phyloP scores from a whole-genome alignment of 2,113 vertebrate species.

The Corynorhinus townsendii region DNA sequence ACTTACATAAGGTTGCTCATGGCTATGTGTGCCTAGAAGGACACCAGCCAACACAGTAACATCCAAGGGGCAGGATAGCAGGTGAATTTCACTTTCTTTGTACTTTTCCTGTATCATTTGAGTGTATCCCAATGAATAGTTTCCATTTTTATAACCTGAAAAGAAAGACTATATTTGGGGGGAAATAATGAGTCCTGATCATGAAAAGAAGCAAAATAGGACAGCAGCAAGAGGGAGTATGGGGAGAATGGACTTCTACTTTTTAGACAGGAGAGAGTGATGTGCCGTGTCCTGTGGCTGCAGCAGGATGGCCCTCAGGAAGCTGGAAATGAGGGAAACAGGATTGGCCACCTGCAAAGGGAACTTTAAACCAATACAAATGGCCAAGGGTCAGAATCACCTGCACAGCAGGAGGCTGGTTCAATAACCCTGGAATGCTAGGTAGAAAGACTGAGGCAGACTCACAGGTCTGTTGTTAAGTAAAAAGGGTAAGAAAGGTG shows the following conservation, averaged over 20 bases:
- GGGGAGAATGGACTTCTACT: background rate
- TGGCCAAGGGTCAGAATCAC: background rate
- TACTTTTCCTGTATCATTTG: background rate
- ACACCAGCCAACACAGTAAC: background rate
- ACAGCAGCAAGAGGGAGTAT: background rate
- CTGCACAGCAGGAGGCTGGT: background rate
- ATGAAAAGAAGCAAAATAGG: conserved; percentile 44
- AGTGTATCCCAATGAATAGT: background rate
- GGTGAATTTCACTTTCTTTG: background rate
- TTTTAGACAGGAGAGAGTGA: background rate
- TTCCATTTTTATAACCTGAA: conserved; percentile 54
- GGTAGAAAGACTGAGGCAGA: background rate
- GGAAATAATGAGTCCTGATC: background rate
- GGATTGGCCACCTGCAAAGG: background rate
- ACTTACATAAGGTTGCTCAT: background rate
- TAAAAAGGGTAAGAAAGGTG: background rate
- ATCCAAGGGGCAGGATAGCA: background rate
- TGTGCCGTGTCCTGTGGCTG: background rate
- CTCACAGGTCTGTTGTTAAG: background rate
- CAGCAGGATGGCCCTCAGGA: background rate
- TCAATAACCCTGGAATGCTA: background rate
- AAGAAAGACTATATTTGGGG: conserved; percentile 24
- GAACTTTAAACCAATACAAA: background rate
- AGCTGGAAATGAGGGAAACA: background rate
- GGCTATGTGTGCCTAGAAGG: background rate